Percentiles rank a stretch among this genome's conserved stretches.
These are phyloP conservation scores for Chironomus tentans DNA, from an alignment of 2,888 invertebrate species.

Conservation along the genomic window DNA sequence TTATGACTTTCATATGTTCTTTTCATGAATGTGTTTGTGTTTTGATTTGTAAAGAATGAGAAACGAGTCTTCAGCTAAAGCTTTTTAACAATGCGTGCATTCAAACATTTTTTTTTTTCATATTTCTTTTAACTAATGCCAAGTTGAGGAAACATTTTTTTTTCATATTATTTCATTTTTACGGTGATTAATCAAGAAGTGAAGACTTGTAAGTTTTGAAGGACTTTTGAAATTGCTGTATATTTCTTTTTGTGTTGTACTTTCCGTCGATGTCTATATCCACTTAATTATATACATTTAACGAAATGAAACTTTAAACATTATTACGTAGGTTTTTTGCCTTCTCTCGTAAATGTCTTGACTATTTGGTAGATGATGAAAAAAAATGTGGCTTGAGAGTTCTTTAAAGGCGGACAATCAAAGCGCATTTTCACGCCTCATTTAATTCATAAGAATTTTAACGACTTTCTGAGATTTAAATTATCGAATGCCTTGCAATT, in stretches of 20 bases:
- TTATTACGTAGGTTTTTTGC: slow-evolving; percentile 6
- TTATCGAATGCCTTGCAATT: no score
- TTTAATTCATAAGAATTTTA: neutral
- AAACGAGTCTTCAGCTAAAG: neutral
- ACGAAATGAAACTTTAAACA: neutral
- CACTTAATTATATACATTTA: neutral
- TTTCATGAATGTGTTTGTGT: neutral
- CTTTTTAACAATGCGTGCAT: neutral
- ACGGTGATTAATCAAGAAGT: slow-evolving; percentile 18
- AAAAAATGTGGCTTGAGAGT: neutral
- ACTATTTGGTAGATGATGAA: neutral
- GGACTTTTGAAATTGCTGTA: slow-evolving; percentile 19
- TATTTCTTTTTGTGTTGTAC: neutral
- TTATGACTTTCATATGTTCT: slow-evolving; percentile 4
- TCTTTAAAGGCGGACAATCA: no score
- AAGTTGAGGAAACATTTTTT: neutral
- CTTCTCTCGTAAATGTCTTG: neutral
- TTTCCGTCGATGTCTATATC: neutral
- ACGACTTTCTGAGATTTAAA: neutral
- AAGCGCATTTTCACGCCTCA: neutral
- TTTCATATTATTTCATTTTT: neutral
- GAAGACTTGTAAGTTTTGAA: slow-evolving; percentile 21
- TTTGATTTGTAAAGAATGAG: neutral
- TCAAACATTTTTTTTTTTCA: neutral
- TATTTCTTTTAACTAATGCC: neutral